phyloP scores from a whole-genome alignment of 2,113 vertebrate genomes.

The Amblyopsis rosae region DNA sequence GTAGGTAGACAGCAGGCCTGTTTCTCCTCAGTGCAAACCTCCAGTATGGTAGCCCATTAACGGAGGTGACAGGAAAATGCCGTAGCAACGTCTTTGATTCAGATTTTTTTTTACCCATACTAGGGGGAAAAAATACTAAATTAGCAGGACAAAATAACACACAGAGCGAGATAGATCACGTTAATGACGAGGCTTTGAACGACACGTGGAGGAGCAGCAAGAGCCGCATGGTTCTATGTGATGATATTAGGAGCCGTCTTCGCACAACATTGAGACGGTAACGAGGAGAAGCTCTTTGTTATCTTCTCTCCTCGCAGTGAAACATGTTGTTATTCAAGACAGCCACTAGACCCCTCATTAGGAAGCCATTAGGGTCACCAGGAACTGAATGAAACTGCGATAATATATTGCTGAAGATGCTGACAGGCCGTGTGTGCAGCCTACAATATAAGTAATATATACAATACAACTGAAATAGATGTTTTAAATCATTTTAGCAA shows the following conservation, averaged over 20 bases:
- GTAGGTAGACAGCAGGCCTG: constrained; percentile 64
- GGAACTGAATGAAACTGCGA: constrained; percentile 38
- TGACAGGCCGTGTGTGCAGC: neutral
- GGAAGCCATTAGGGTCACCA: constrained; percentile 36
- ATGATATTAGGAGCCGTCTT: constrained; percentile 69
- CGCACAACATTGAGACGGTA: constrained; percentile 61
- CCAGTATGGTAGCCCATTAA: constrained; percentile 63
- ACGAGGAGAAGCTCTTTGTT: constrained; percentile 66
- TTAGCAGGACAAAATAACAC: constrained; percentile 73
- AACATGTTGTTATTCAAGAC: constrained; percentile 69
- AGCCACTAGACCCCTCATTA: constrained; percentile 64
- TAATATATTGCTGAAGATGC: neutral
- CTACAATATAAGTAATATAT: too few species aligned
- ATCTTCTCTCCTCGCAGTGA: constrained; percentile 40
- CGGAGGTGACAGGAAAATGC: constrained; percentile 70
- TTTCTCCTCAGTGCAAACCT: constrained; percentile 65
- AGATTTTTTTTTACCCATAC: constrained; percentile 67
- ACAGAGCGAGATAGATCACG: constrained; percentile 72
- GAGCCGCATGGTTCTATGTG: constrained; percentile 53
- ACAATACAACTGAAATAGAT: too few species aligned
- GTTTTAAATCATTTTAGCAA: too few species aligned
- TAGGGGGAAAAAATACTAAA: constrained; percentile 70
- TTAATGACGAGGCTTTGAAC: constrained; percentile 69
- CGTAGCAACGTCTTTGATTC: constrained; percentile 68
- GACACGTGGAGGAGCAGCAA: constrained; percentile 60